Conservation (phyloP, 2,797 vertebrate species). For the Cryptoprocta ferox region DNA sequence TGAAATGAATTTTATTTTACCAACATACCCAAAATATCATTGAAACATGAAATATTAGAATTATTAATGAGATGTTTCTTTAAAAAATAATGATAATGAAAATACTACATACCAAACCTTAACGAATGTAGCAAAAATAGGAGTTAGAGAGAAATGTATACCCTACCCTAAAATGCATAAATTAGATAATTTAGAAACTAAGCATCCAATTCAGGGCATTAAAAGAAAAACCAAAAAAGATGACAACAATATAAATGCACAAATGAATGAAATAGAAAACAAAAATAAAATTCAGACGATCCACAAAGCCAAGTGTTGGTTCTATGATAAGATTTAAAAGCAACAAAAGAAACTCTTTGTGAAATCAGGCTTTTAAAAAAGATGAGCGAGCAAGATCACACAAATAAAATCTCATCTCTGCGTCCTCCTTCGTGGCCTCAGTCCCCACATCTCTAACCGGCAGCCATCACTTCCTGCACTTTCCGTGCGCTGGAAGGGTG, state of each 20-base stretch:
- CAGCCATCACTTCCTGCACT: background rate
- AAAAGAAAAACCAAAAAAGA: background rate
- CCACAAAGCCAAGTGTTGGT: background rate
- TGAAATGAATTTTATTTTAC: too few species aligned
- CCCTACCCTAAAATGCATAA: background rate
- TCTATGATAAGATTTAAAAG: background rate
- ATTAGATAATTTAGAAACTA: background rate
- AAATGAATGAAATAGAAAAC: slow-evolving; percentile 47
- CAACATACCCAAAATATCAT: too few species aligned
- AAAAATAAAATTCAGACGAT: background rate
- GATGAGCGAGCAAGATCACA: background rate
- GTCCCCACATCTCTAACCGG: too few species aligned
- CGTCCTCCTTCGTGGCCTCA: background rate
- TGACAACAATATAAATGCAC: background rate
- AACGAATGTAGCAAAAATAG: background rate
- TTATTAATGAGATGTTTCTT: too few species aligned
- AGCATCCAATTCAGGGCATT: background rate
- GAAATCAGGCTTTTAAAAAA: background rate
- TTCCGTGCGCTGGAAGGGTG: background rate
- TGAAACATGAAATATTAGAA: too few species aligned
- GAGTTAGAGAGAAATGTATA: background rate
- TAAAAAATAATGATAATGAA: background rate
- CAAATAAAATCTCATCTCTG: background rate
- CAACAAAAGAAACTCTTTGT: background rate
- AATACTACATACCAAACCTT: background rate